phyloP scores from a whole-genome alignment of 1,140 invertebrate species.

The Hypothenemus hampei region DNA sequence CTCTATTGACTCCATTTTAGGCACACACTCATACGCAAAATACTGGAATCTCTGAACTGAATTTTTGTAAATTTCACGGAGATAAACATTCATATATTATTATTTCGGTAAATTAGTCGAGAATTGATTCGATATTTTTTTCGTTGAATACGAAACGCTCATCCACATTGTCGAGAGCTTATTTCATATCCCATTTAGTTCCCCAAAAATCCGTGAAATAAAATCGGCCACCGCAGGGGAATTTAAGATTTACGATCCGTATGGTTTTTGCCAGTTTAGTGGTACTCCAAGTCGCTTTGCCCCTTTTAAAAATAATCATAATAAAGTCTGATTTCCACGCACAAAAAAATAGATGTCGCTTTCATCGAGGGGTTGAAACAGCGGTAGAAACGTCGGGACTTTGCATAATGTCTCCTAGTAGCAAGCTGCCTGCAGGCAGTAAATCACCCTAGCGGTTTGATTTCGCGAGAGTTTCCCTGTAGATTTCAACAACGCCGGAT shows the following conservation, averaged over 20 bases:
- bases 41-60: too few species aligned
- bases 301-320: too few species aligned
- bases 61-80: too few species aligned
- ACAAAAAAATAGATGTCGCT: conserved; percentile 28
- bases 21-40: neutral
- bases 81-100: too few species aligned
- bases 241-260: conserved; percentile 24
- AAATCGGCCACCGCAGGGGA: conserved; percentile 25
- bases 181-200: conserved; percentile 41
- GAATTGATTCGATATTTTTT: conserved; percentile 7
- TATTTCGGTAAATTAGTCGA: conserved; percentile 1
- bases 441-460: conserved; percentile 36
- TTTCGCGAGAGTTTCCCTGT: conserved; percentile 16
- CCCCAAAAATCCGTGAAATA: conserved; percentile 40
- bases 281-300: neutral
- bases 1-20: conserved; percentile 11
- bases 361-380: conserved; percentile 29
- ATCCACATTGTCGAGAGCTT: conserved; percentile 21
- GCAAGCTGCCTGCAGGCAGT: conserved; percentile 40
- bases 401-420: conserved; percentile 45
- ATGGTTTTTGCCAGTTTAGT: conserved; percentile 17
- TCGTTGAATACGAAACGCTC: neutral
- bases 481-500: conserved; percentile 9
- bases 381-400: conserved; percentile 44
- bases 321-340: too few species aligned